These are phyloP conservation scores for Ladona fulva DNA, from an alignment of 1,140 invertebrate genomes.

Conservation along the genomic window DNA sequence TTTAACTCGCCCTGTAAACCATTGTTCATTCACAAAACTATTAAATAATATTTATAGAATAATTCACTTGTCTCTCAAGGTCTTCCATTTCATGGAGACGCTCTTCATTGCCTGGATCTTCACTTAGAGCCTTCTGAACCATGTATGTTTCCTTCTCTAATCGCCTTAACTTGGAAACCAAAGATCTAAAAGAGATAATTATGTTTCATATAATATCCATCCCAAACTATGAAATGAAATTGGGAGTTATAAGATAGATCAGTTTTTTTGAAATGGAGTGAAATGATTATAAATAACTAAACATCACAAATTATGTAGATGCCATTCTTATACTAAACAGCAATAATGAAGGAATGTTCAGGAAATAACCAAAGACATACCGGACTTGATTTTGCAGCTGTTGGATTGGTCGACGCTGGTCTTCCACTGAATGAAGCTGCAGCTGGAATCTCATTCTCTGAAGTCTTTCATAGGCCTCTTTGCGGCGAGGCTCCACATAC, in stretches of 20 bases:
- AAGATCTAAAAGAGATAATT: constrained; percentile 33
- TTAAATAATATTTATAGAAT: no score
- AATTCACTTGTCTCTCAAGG: constrained; percentile 52
- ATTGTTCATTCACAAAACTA: no score
- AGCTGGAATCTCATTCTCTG: constrained; percentile 89
- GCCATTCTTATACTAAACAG: background rate
- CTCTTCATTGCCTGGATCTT: constrained; percentile 53
- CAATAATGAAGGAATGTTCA: background rate
- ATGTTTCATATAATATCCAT: no score
- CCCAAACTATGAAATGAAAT: no score
- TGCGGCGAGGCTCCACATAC: constrained; percentile 91
- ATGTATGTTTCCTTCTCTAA: constrained; percentile 88
- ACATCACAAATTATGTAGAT: no score
- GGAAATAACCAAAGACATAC: constrained; percentile 24
- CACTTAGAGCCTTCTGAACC: constrained; percentile 67
- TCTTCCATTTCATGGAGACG: constrained; percentile 55
- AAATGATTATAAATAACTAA: background rate
- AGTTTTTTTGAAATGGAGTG: no score
- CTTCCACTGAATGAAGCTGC: constrained; percentile 79
- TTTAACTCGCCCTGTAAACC: no score
- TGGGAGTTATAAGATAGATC: no score
- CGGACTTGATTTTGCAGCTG: constrained; percentile 79
- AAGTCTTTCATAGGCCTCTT: constrained; percentile 79
- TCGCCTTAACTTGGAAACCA: constrained; percentile 68
- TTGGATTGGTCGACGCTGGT: constrained; percentile 85